These are phyloP conservation scores for Halichoerus grypus DNA, from an alignment of 2,113 vertebrate genomes.

Conservation along the genomic window DNA sequence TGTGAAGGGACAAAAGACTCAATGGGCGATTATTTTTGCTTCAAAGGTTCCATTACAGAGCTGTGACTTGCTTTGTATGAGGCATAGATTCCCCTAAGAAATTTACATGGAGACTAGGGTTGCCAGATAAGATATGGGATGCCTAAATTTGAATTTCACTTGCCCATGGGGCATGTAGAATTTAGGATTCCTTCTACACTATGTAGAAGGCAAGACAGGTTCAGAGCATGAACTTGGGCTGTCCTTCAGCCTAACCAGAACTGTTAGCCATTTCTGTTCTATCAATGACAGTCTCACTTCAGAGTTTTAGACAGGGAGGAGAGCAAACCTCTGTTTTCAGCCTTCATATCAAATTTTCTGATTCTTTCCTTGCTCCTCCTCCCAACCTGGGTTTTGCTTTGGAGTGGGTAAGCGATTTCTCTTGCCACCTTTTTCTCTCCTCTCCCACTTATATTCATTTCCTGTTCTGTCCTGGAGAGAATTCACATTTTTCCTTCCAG, in stretches of 20 bases:
- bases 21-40: background rate
- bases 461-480: background rate
- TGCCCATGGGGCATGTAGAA: background rate
- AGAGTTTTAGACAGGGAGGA: background rate
- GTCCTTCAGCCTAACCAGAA: background rate
- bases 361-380: background rate
- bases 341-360: background rate
- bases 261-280: background rate
- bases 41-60: background rate
- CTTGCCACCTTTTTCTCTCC: background rate
- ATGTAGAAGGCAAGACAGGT: background rate
- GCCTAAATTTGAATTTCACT: background rate
- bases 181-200: background rate
- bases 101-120: background rate
- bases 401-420: background rate
- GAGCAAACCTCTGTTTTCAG: background rate
- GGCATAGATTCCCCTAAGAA: background rate
- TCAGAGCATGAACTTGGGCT: background rate
- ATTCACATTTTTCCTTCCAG: background rate
- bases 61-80: background rate
- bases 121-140: background rate
- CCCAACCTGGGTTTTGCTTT: background rate
- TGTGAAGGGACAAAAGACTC: background rate
- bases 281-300: background rate
- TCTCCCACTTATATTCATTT: background rate